Evolutionary conservation across 2,797 vertebrate genomes (phyloP).

Genomic region (Acomys russatus): DNA sequence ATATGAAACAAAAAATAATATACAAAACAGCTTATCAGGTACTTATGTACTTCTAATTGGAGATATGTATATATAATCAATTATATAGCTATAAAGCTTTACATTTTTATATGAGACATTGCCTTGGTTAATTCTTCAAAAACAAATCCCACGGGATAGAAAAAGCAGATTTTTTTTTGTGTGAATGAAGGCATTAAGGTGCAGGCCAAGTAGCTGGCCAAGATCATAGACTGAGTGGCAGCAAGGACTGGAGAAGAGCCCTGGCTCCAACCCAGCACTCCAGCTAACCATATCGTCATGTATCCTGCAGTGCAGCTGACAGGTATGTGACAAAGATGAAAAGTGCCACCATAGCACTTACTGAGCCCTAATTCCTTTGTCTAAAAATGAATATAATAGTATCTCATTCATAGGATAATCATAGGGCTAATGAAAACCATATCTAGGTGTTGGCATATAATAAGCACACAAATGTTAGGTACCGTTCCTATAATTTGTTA

Average conservation of each 20-base stretch:
- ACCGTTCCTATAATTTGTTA: background rate
- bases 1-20: too few relatives aligned
- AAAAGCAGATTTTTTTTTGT: constrained; percentile 29
- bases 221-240: background rate
- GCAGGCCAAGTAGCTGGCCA: background rate
- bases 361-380: background rate
- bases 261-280: background rate
- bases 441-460: background rate
- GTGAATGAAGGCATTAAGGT: background rate
- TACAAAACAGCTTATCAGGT: background rate
- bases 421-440: background rate
- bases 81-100: background rate
- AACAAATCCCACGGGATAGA: background rate
- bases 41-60: background rate
- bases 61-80: background rate
- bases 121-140: constrained; percentile 32
- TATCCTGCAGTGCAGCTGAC: too few relatives aligned
- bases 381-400: background rate
- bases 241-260: background rate
- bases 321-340: background rate
- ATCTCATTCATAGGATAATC: background rate
- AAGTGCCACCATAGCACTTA: background rate
- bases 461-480: background rate
- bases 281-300: too few relatives aligned
- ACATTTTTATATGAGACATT: constrained; percentile 1